Evolutionary conservation across 2,113 vertebrate species (phyloP), one percentile per base, ranked within the genome.

Genomic region (Equus przewalskii): DNA sequence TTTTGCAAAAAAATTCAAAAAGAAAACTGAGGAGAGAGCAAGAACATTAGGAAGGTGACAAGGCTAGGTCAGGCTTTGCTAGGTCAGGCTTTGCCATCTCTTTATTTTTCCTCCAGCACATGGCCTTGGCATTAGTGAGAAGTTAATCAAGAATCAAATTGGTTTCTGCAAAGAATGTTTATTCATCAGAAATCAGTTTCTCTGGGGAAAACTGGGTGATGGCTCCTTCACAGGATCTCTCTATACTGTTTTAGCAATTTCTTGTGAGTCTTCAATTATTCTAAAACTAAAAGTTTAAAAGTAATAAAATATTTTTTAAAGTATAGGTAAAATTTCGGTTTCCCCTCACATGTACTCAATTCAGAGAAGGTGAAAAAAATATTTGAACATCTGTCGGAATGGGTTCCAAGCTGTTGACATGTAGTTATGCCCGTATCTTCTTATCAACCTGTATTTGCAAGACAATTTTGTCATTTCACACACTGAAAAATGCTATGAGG

Each of bases 211-310:
- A 28, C 2, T 49, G 28, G 18, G 67, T 19, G 19, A 14, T 10
- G 36, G 14, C 18, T 26, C 21, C 51, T 70, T 8, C 16, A 12
- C 3, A 3, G 5, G 30, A n/a, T 10, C 24, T 79, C n/a, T 83
- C 8, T 49, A 10, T 85, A 21, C 6, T 69, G 6, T 36, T 33
- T 84, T 28, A 24, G 46, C 22, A 46, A 65, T 22, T 87, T 84
- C 58, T 49, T 46, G 6, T 44, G 72, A 90, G n/a, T 87, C 69
- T 62, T 9, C 21, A 64, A 90, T 85, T 67, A 62, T 64, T 91
- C 54, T 81, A 91, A 95, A 73, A 56, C 72, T 18, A 90, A 93
- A 95, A 72, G 22, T 7, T 80, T 94, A 87, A 90, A 95, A 86
- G 44, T 36, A 67, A 72, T 28, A 60, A 86, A 79, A 54, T 36